Conservation (phyloP, 2,113 vertebrate species). For the Nyctibius bracteatus region DNA sequence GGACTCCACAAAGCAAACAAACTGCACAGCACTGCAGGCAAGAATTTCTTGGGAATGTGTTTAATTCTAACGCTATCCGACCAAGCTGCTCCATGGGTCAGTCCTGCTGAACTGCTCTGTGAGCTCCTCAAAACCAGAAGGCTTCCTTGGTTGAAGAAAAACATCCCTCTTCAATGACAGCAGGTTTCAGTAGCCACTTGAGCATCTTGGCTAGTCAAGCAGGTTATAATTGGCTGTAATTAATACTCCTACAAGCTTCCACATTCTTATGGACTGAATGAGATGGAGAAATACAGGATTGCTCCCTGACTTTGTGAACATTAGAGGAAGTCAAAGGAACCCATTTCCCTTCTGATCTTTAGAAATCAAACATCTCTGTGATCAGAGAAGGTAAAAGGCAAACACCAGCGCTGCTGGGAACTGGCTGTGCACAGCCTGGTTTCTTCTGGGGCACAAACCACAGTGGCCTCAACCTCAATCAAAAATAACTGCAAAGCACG, state of each 20-base stretch:
- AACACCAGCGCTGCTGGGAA: background rate
- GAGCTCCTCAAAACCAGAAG: background rate
- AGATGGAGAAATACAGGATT: background rate
- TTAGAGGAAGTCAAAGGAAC: background rate
- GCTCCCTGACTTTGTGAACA: background rate
- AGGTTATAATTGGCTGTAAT: slow-evolving; percentile 55
- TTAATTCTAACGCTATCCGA: background rate
- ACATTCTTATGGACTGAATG: slow-evolving; percentile 2
- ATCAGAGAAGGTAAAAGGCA: background rate
- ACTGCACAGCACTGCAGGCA: background rate
- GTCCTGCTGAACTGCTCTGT: background rate
- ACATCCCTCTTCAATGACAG: background rate
- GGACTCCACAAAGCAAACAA: background rate
- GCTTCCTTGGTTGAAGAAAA: background rate
- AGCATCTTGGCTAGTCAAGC: background rate
- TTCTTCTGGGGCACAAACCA: slow-evolving; percentile 12
- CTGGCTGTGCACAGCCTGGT: background rate
- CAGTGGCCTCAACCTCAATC: background rate
- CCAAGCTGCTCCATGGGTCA: background rate
- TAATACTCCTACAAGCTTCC: background rate
- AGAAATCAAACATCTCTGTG: background rate
- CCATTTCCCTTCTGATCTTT: background rate
- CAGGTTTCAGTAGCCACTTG: background rate
- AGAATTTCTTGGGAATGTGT: background rate
- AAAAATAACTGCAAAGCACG: slow-evolving; percentile 13